Evolutionary conservation across 2,888 invertebrate species (phyloP), one percentile per base, ranked within the genome.

Genomic region (Galerucella nymphaeae): DNA sequence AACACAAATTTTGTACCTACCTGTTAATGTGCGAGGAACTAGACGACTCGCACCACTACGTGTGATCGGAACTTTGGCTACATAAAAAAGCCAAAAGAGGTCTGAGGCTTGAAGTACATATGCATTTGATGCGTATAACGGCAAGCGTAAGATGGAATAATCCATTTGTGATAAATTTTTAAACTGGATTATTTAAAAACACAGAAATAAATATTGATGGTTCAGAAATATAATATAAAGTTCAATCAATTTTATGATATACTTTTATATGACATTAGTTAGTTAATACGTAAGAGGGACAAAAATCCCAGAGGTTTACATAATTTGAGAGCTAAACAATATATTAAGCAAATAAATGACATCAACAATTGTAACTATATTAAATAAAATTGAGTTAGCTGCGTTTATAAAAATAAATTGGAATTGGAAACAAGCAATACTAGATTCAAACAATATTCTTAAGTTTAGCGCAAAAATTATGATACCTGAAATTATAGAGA

Each of bases 211-310:
- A n/a, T n/a, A n/a, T n/a, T n/a, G n/a, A n/a, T n/a, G n/a, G n/a
- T n/a, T n/a, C n/a, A n/a, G n/a, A n/a, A n/a, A n/a, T n/a, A n/a
- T n/a, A n/a, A n/a, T n/a, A n/a, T n/a, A n/a, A n/a, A n/a, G n/a
- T n/a, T n/a, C n/a, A n/a, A n/a, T n/a, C n/a, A n/a, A n/a, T n/a
- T 62, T 68, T 70, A 74, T 61, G 70, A 65, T 76, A 74, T 77
- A 77, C 70, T 76, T 77, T 75, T 77, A 78, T 79, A 79, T 79
- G 76, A 79, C 79, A 79, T 75, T 77, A 75, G 76, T 79, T 77
- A 78, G 76, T 77, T 77, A 76, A 77, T 75, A 71, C 70, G 75
- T 77, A 67, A 63, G 38, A 74, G 73, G 71, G 75, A 73, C 70
- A 64, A 68, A 61, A 69, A 62, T 68, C 57, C 61, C 62, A 66